Evolutionary conservation across 2,113 vertebrate genomes (phyloP), one percentile per base, ranked within the genome.

Genomic region (Sylvicapra grimmia): DNA sequence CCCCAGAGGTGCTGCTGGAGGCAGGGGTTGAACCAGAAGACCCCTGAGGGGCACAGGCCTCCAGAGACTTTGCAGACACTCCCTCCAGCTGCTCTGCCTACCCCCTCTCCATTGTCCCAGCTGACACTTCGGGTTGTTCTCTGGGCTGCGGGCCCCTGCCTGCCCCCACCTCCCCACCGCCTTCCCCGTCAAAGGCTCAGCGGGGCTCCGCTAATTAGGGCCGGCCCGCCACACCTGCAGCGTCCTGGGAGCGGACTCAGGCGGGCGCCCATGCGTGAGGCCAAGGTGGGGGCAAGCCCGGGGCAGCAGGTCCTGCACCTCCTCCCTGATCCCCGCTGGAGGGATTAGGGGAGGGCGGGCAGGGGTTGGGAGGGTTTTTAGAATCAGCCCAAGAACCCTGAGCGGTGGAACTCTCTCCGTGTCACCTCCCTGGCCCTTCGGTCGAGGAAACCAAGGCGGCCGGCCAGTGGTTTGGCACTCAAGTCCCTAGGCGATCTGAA

Each of bases 171-270:
- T 93, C 96, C 96, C 93, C 49, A 44, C 88, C 36, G 96, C 94
- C 92, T 84, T 94, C 96, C 95, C 87, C 6, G 98, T 99, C 98
- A 99, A 99, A 99, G 94, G 98, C 99, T 63, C 98, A 77, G 98
- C 98, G 0, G 99, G 98, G 97, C 51, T 96, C 97, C 83, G 59
- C 99, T 99, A 99, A 99, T 99, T 99, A 99, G 98, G 89, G 92
- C 86, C 5, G 93, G 98, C 98, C 98, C 97, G 96, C 97, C 98
- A 99, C 99, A 99, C 99, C 99, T 99, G 99, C 99, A 98, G 90
- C 47, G 90, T 98, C 98, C 98, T 80, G 98, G 96, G 98, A 98
- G 93, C 13, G 53, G 77, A 96, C 96, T 77, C 97, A 97, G 98
- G 96, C 97, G 16, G 97, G 96, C 96, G 86, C 91, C 98, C 98